A percentile compares a stretch with the other conserved stretches of the same genome.
These are phyloP conservation scores for Aphis craccivora DNA, from an alignment of 1,140 invertebrate species.

Conservation along the genomic window DNA sequence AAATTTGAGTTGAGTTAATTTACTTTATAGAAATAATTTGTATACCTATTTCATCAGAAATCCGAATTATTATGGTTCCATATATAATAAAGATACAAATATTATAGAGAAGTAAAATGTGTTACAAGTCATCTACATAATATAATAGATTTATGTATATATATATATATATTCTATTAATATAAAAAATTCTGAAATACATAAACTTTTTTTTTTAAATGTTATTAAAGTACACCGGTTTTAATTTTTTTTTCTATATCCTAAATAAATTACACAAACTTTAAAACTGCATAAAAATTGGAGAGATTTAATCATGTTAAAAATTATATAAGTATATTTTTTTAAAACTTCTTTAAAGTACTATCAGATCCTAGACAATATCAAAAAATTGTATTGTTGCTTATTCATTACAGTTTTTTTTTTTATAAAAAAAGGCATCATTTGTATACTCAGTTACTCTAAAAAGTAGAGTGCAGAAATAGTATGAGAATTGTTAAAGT, in stretches of 20 bases:
- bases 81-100: no score
- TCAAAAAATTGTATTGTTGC: not conserved
- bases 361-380: not conserved
- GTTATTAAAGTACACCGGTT: fast-evolving
- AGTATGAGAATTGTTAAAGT: not conserved
- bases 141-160: not conserved
- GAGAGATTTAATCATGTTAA: not conserved
- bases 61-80: no score
- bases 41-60: no score
- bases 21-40: not conserved
- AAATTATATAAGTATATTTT: not conserved
- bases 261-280: not conserved
- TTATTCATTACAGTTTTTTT: not conserved
- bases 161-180: not conserved
- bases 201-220: not conserved
- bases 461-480: not conserved
- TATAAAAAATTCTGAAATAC: not conserved
- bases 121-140: no score
- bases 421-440: not conserved
- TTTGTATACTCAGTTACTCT: not conserved
- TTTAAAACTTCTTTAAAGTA: not conserved
- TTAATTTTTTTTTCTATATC: not conserved
- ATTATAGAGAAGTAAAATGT: no score
- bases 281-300: not conserved
- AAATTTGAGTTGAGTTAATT: not conserved